A percentile compares a stretch with the other conserved stretches of the same genome.
Conservation (phyloP, 2,113 vertebrate genomes). For the Thamnaconus septentrionalis region DNA sequence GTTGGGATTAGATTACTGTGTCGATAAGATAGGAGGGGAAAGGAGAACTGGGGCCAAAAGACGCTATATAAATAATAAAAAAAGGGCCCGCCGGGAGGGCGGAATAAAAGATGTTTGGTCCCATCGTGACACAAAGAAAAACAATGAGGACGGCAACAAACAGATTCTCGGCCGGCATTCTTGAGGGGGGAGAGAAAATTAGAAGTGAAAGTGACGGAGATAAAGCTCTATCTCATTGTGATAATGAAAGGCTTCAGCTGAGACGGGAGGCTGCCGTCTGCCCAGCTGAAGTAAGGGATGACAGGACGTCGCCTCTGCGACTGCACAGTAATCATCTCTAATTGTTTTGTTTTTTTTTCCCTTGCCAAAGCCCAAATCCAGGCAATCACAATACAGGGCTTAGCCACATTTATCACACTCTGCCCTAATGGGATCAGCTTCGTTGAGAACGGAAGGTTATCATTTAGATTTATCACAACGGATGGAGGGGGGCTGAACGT, state of each 20-base stretch:
- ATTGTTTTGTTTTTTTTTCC: slow-evolving; percentile 25
- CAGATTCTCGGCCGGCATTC: slow-evolving; percentile 12
- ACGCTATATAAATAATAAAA: slow-evolving; percentile 2
- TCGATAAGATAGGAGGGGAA: neutral
- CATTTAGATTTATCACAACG: slow-evolving; percentile 26
- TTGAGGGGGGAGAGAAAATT: slow-evolving; percentile 14
- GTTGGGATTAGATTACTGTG: neutral
- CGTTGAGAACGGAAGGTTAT: slow-evolving; percentile 38
- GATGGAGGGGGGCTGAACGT: slow-evolving; percentile 1
- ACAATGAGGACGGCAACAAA: slow-evolving; percentile 27
- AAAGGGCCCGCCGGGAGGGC: neutral
- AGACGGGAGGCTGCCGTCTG: slow-evolving; percentile 17
- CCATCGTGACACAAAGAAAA: slow-evolving; percentile 15
- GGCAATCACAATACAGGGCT: slow-evolving; percentile 35
- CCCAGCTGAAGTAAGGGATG: slow-evolving; percentile 34
- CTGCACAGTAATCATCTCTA: slow-evolving; percentile 47
- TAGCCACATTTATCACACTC: slow-evolving; percentile 45
- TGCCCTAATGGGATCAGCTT: slow-evolving; percentile 46
- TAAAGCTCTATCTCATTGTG: slow-evolving; percentile 35
- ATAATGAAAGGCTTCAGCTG: slow-evolving; percentile 23
- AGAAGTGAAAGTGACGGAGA: slow-evolving; percentile 19
- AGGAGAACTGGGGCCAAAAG: neutral
- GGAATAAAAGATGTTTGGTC: slow-evolving; percentile 18
- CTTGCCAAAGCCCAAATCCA: slow-evolving; percentile 37
- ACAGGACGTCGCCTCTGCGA: slow-evolving; percentile 29